Conservation (phyloP, 2,888 invertebrate species). For the Cabera pusaria region DNA sequence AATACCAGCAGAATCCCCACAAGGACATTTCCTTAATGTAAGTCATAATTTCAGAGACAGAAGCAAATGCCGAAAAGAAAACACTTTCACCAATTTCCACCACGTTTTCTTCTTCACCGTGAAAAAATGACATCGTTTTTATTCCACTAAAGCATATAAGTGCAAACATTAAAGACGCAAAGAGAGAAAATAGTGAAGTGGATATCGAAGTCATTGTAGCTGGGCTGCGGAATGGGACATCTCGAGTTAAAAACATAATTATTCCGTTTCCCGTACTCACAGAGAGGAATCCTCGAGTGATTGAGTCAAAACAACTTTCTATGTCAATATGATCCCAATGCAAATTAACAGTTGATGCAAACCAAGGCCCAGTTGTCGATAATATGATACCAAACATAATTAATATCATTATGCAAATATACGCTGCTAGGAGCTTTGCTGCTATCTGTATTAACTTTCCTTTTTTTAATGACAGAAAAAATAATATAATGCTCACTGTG, state of each 20-base stretch:
- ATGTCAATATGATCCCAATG: conserved; percentile 43
- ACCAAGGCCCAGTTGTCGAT: conserved; percentile 66
- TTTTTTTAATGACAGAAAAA: conserved; percentile 55
- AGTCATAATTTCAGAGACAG: conserved; percentile 59
- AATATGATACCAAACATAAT: conserved; percentile 58
- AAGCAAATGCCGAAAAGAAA: conserved; percentile 57
- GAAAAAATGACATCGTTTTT: conserved; percentile 68
- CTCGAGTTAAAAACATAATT: conserved; percentile 53
- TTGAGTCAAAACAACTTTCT: conserved; percentile 38
- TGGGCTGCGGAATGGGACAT: conserved; percentile 66
- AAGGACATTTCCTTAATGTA: conserved; percentile 58
- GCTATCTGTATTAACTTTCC: conserved; percentile 50
- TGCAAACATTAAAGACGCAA: conserved; percentile 46
- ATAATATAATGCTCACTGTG: conserved; percentile 44
- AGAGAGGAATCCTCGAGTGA: conserved; percentile 51
- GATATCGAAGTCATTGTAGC: conserved; percentile 66
- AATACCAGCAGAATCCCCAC: conserved; percentile 67
- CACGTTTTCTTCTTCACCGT: conserved; percentile 65
- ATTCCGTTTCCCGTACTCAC: conserved; percentile 63
- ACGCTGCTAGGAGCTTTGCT: conserved; percentile 46
- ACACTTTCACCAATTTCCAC: conserved; percentile 53
- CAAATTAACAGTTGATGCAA: conserved; percentile 44
- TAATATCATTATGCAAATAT: conserved; percentile 48
- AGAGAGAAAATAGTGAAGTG: conserved; percentile 50
- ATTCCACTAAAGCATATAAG: conserved; percentile 61